Conservation (phyloP, 2,113 vertebrate species). For the Reinhardtius hippoglossoides region DNA sequence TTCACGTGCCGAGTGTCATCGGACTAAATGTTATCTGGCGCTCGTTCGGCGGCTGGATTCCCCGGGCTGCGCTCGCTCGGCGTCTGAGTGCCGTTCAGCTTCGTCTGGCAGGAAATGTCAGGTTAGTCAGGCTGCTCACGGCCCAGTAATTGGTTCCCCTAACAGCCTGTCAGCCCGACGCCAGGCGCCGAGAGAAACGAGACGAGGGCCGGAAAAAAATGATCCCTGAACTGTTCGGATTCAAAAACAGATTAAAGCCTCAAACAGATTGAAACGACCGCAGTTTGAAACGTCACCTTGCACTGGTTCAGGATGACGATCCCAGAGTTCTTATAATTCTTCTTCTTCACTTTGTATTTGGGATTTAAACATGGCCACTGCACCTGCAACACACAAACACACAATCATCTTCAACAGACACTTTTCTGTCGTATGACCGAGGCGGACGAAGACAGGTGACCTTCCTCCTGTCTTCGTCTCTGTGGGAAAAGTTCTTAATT, state of each 20-base stretch:
- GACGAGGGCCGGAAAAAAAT: too few relatives aligned
- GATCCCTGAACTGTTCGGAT: neutral
- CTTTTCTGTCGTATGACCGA: too few relatives aligned
- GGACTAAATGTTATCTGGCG: too few relatives aligned
- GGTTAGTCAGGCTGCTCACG: neutral
- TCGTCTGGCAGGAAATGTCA: neutral
- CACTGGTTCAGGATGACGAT: slow-evolving; percentile 96
- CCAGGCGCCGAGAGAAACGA: neutral
- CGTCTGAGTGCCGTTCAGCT: too few relatives aligned
- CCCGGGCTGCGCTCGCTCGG: too few relatives aligned
- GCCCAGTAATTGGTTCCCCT: slow-evolving; percentile 21
- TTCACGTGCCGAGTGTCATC: too few relatives aligned
- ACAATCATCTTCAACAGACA: too few relatives aligned
- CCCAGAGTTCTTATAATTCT: slow-evolving; percentile 98
- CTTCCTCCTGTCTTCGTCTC: too few relatives aligned
- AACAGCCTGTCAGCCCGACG: neutral
- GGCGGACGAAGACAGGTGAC: too few relatives aligned
- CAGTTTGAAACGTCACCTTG: slow-evolving; percentile 86
- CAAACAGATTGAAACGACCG: neutral
- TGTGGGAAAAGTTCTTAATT: too few relatives aligned
- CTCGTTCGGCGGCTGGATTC: too few relatives aligned
- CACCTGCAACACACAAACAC: slow-evolving; percentile 81
- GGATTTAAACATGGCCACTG: slow-evolving; percentile 98
- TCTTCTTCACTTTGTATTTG: slow-evolving; percentile 97
- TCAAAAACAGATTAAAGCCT: neutral